phyloP scores from a whole-genome alignment of 2,797 vertebrate species.

The Acanthopagrus latus region DNA sequence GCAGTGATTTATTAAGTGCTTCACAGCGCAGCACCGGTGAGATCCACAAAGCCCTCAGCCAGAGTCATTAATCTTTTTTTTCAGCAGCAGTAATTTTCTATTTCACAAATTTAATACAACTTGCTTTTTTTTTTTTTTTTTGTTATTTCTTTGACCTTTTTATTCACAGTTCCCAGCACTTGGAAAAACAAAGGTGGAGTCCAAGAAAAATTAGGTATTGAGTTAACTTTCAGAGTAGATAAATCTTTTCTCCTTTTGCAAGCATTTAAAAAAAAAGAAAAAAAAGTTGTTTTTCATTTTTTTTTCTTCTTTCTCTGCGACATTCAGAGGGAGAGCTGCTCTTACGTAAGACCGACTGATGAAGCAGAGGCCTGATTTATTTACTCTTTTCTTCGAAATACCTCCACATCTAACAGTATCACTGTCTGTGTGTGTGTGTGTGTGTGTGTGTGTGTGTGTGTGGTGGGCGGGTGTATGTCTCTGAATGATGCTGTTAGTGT shows the following conservation, averaged over 20 bases:
- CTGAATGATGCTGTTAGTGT: slow-evolving; percentile 71
- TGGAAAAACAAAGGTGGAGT: slow-evolving; percentile 85
- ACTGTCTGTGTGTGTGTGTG: slow-evolving; percentile 28
- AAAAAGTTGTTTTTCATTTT: slow-evolving; percentile 58
- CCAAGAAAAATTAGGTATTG: slow-evolving; percentile 85
- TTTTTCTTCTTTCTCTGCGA: slow-evolving; percentile 34
- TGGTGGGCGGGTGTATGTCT: slow-evolving; percentile 40
- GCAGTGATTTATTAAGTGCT: slow-evolving; percentile 92
- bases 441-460: slow-evolving; percentile 29
- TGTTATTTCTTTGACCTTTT: slow-evolving; percentile 86
- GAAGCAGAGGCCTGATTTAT: slow-evolving; percentile 65
- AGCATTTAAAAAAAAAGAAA: slow-evolving; percentile 44
- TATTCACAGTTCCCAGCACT: slow-evolving; percentile 84
- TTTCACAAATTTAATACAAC: slow-evolving; percentile 88
- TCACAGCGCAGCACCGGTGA: slow-evolving; percentile 78
- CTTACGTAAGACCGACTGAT: slow-evolving; percentile 56
- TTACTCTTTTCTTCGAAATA: slow-evolving; percentile 54
- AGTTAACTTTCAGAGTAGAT: slow-evolving; percentile 83
- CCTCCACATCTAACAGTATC: slow-evolving; percentile 44
- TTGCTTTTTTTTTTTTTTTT: slow-evolving; percentile 55
- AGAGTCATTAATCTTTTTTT: slow-evolving; percentile 88
- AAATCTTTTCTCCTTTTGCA: slow-evolving; percentile 79
- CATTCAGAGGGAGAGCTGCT: slow-evolving; percentile 39
- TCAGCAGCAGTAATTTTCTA: slow-evolving; percentile 86
- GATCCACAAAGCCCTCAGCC: slow-evolving; percentile 86